Evolutionary conservation across 1,140 invertebrate genomes (phyloP).

Genomic region (Lasioglossum albipes): DNA sequence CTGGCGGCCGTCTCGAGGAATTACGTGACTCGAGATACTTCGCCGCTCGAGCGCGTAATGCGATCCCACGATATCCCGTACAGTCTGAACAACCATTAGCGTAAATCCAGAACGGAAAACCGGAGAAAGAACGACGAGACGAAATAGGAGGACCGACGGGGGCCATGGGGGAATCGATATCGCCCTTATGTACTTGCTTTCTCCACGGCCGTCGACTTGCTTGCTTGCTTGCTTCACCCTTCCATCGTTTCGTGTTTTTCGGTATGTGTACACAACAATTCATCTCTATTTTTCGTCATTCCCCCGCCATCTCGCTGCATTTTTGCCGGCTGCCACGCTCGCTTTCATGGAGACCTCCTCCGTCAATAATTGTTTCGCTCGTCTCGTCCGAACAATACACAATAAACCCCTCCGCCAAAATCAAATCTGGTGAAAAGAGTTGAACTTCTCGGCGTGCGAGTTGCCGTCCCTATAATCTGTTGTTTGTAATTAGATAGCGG

Average conservation of each 20-base stretch:
- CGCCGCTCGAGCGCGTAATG: constrained; percentile 51
- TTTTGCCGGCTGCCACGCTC: not conserved
- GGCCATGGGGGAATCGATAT: constrained; percentile 54
- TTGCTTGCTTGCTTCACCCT: not conserved
- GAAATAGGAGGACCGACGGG: constrained; percentile 17
- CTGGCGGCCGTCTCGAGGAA: constrained; percentile 39
- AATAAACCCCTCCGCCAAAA: not conserved
- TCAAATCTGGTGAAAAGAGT: not conserved
- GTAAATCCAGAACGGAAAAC: constrained; percentile 53
- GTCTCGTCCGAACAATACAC: not conserved
- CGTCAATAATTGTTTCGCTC: not conserved
- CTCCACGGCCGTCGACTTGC: constrained; percentile 13
- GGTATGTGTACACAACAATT: constrained; percentile 11
- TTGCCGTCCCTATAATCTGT: not conserved
- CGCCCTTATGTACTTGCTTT: constrained; percentile 45
- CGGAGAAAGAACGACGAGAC: constrained; percentile 13
- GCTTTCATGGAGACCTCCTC: not conserved
- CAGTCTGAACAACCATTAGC: constrained; percentile 57
- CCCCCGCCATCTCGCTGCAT: not conserved
- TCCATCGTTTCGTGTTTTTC: not conserved
- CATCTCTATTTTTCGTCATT: constrained; percentile 11
- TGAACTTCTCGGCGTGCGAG: not conserved
- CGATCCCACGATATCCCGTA: constrained; percentile 50
- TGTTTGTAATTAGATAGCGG: no score
- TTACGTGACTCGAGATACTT: constrained; percentile 43